These are phyloP conservation scores for Promerops cafer DNA, from an alignment of 2,113 vertebrate genomes.

Conservation along the genomic window DNA sequence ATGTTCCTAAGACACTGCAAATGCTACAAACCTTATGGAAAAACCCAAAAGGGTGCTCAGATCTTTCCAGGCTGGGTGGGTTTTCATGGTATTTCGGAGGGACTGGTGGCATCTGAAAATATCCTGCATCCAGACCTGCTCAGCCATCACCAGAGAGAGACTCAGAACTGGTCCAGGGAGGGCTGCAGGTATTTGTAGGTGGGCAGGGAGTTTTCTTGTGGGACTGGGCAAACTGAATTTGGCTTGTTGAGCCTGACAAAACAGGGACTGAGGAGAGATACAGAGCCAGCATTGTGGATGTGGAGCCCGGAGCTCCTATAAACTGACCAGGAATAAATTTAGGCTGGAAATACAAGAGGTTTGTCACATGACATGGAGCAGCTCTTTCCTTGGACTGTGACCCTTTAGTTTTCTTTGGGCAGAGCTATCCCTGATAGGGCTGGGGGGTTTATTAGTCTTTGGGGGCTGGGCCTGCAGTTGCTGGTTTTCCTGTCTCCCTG, in stretches of 20 bases:
- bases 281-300: conserved; percentile 25
- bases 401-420: neutral
- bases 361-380: neutral
- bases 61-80: neutral
- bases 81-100: neutral
- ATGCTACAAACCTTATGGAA: neutral
- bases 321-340: conserved; percentile 50
- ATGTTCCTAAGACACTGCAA: fast-evolving
- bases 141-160: neutral
- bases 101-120: neutral
- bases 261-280: neutral
- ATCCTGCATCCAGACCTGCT: neutral
- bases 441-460: neutral
- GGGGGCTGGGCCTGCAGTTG: neutral
- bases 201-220: neutral
- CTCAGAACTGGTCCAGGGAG: neutral
- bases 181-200: neutral
- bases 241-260: neutral
- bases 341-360: conserved; percentile 4
- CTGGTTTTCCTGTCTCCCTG: conserved; percentile 14
- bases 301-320: neutral
- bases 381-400: neutral
- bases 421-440: neutral
- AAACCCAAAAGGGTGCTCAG: neutral
- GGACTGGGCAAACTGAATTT: neutral